Conservation (phyloP, 2,113 vertebrate species). For the Cryptoleucopteryx plumbea region DNA sequence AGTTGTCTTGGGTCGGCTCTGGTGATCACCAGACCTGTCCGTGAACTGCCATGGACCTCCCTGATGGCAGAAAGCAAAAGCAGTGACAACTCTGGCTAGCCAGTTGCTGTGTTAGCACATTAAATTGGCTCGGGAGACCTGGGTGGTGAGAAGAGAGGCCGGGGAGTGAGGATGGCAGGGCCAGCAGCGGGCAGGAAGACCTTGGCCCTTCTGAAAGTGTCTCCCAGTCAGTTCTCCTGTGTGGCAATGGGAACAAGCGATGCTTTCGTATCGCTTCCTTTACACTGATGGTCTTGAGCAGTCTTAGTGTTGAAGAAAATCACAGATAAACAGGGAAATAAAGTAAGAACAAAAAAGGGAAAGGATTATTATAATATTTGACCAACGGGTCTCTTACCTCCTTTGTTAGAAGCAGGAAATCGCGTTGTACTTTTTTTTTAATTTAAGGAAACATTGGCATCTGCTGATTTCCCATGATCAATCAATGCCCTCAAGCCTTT, state of each 20-base stretch:
- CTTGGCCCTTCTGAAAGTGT: not conserved
- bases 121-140: not conserved
- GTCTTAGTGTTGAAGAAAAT: not conserved
- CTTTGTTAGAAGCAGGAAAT: not conserved
- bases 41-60: not conserved
- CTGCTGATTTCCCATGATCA: not conserved
- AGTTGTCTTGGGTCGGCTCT: not conserved
- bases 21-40: not conserved
- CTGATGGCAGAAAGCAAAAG: not conserved
- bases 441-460: not conserved
- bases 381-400: not conserved
- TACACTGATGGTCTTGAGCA: fast-evolving
- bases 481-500: not conserved
- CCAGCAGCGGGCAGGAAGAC: fast-evolving
- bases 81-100: not conserved
- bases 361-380: not conserved
- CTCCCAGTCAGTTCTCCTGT: not conserved
- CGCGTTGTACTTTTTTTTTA: not conserved
- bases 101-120: not conserved
- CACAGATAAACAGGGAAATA: not conserved
- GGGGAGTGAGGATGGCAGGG: not conserved
- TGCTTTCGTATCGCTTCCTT: fast-evolving
- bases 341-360: not conserved
- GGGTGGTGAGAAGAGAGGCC: not conserved
- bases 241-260: not conserved